These are phyloP conservation scores for Pipra filicauda DNA, from an alignment of 2,113 vertebrate genomes.

Conservation along the genomic window DNA sequence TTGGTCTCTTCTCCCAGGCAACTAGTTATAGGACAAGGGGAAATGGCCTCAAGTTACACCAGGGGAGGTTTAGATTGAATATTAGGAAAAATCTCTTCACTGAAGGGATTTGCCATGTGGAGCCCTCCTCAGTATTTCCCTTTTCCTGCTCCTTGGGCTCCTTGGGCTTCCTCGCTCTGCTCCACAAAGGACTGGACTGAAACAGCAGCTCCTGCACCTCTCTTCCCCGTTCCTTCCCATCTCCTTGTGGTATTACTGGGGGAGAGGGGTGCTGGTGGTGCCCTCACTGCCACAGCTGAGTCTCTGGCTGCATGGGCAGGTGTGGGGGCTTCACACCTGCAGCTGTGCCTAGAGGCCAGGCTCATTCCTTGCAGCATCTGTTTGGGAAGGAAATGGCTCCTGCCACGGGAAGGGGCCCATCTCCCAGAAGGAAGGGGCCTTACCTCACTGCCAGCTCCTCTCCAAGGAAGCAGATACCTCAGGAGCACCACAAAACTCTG, in stretches of 20 bases:
- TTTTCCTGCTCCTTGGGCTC: background rate
- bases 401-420: background rate
- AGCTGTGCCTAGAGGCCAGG: background rate
- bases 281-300: background rate
- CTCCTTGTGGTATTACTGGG: background rate
- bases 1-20: background rate
- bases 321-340: background rate
- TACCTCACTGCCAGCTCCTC: background rate
- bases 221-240: background rate
- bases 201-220: rapidly evolving
- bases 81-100: background rate
- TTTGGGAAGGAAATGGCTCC: background rate
- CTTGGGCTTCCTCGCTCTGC: background rate
- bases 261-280: background rate
- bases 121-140: background rate
- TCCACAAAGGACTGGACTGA: rapidly evolving
- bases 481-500: background rate
- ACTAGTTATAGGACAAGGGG: background rate
- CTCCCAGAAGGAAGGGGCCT: background rate
- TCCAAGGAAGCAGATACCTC: background rate
- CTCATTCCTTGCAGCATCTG: background rate
- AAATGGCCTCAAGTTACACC: background rate
- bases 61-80: background rate
- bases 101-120: background rate
- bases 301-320: background rate